Percentiles rank a stretch among this genome's conserved stretches.
These are phyloP conservation scores for Donacobius atricapilla DNA, from an alignment of 2,113 vertebrate genomes.

Conservation along the genomic window DNA sequence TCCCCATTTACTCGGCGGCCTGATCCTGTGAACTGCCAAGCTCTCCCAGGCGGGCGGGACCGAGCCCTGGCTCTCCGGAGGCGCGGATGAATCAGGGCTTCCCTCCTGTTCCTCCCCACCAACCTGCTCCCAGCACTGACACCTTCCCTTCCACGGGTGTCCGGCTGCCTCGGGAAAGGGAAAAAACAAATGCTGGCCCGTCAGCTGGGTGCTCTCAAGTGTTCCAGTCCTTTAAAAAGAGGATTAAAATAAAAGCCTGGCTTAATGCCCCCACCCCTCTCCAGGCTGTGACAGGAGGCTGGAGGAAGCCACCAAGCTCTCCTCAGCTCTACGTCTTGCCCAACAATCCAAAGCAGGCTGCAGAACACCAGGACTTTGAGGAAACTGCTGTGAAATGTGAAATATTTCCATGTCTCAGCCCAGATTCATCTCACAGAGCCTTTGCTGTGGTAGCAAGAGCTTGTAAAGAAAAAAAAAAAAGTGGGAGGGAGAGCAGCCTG, in stretches of 20 bases:
- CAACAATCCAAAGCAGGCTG: background rate
- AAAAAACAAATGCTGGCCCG: background rate
- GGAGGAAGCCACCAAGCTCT: background rate
- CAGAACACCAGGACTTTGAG: background rate
- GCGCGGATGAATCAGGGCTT: background rate
- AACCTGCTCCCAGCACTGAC: background rate
- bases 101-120: background rate
- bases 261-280: background rate
- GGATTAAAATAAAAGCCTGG: background rate
- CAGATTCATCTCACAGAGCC: background rate
- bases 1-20: slow-evolving; percentile 22
- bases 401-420: background rate
- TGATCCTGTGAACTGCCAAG: slow-evolving; percentile 31
- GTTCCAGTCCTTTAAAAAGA: background rate
- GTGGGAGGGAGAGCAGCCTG: accelerated
- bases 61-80: background rate
- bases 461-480: background rate
- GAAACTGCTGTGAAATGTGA: background rate
- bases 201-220: background rate
- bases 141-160: background rate
- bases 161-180: background rate
- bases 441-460: background rate
- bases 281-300: background rate
- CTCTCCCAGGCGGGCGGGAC: background rate
- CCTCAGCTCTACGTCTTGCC: background rate